These are phyloP conservation scores for Metalampra italica DNA, from an alignment of 2,888 invertebrate species.

Conservation along the genomic window DNA sequence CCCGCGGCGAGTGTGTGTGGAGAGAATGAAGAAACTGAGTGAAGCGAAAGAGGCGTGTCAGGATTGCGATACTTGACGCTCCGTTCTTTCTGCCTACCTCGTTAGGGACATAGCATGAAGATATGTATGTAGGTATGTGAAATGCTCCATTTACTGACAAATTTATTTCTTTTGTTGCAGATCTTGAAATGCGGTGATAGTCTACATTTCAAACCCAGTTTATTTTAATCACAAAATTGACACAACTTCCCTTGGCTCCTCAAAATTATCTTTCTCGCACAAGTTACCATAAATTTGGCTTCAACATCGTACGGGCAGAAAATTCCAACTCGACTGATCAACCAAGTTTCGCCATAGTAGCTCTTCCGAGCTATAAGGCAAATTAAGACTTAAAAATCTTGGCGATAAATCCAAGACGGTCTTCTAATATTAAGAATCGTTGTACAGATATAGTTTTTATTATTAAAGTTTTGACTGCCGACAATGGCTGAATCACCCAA, in stretches of 20 bases:
- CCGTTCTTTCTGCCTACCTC: too few relatives aligned
- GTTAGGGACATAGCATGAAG: too few relatives aligned
- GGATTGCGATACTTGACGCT: too few relatives aligned
- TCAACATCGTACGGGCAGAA: constrained; percentile 39
- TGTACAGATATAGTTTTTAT: constrained; percentile 32
- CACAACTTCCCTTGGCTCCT: constrained; percentile 23
- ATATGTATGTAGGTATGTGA: too few relatives aligned
- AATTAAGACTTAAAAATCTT: constrained; percentile 32
- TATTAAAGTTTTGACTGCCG: constrained; percentile 20
- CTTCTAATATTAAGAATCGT: constrained; percentile 24
- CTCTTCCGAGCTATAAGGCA: constrained; percentile 17
- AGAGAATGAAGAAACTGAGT: too few relatives aligned
- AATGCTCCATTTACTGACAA: too few relatives aligned
- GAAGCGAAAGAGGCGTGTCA: too few relatives aligned
- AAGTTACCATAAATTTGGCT: constrained; percentile 13
- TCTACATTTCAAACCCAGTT: constrained; percentile 36
- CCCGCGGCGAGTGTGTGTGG: too few relatives aligned
- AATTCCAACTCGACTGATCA: constrained; percentile 14
- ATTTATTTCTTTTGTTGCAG: constrained; percentile 42
- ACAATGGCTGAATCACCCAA: constrained; percentile 24
- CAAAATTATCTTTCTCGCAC: constrained; percentile 12
- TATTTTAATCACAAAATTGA: constrained; percentile 38
- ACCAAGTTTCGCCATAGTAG: constrained; percentile 23
- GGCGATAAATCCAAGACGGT: constrained; percentile 25
- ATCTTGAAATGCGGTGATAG: constrained; percentile 74